Base-by-base conservation (phyloP, 2,797 vertebrate species). In the Pseudochirops corinnae region DNA sequence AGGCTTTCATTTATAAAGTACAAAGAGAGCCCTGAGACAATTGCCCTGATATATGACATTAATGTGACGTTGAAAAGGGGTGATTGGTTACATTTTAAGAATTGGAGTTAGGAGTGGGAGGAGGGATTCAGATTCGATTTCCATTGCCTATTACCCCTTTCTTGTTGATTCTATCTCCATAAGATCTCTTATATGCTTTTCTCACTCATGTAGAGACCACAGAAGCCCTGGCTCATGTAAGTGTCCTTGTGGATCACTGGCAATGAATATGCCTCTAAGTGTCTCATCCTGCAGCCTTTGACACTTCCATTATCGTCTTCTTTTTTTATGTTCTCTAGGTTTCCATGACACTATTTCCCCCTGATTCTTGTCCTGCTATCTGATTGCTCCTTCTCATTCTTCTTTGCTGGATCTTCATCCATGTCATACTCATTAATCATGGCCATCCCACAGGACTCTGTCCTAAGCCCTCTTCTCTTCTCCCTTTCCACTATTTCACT, bases 1-100 rank as follows among this genome's bases (percentile, higher is more conserved):
- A 92, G 67, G 58, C 95, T 96, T 97, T 96, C 82, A 96, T 97
- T 97, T 96, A 96, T 29, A 92, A 93, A 97, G 55, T 94, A 91
- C 93, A 91, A 95, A 97, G 74, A 50, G 26, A 92, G 90, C 29
- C 33, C 28, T 90, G 91, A 93, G 96, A 95, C 96, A 98, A 90
- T 96, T 90, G 87, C 94, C 55, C 5, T 56, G 91, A 97, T 95
- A 28, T 58, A 56, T 97, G 93, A 90, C 92, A 94, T 56, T 97
- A 97, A 97, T 95, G 57, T 95, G 91, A 94, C 95, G 92, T 91
- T 60, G 56, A 46, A 98, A 98, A 97, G n/a, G 60, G 67, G 4
- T 91, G 46, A 93, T 28, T 92, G 91, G 94, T 28, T 92, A 92
- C 55, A 93, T 96, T 96, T 94, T 96, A 96, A 97, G 92, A 95